Conservation (phyloP, 1,140 invertebrate species). For the Teleogryllus occipitalis region DNA sequence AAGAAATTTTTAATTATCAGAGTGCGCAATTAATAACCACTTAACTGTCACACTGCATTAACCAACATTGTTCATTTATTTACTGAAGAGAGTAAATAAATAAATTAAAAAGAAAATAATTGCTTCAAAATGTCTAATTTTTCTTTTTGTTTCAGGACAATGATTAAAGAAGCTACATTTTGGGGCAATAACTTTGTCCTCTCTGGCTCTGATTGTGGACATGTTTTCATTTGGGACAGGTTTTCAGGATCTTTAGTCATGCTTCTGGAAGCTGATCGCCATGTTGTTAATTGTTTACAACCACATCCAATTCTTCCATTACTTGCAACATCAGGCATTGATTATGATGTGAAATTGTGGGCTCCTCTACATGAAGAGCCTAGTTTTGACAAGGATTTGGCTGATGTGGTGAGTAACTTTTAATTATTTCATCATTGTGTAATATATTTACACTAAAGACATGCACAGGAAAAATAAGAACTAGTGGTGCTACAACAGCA, state of each 20-base stretch:
- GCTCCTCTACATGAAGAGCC: conserved; percentile 52
- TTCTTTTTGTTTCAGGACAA: conserved; percentile 47
- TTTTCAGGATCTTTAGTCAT: conserved; percentile 58
- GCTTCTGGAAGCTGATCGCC: conserved; percentile 72
- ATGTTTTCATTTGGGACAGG: conserved; percentile 63
- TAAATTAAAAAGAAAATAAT: background rate
- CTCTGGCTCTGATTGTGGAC: conserved; percentile 81
- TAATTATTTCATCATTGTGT: background rate
- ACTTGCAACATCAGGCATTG: conserved; percentile 80
- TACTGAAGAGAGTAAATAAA: no score
- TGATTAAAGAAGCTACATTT: conserved; percentile 86
- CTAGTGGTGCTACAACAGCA: no score
- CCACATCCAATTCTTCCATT: conserved; percentile 76
- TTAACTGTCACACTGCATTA: no score
- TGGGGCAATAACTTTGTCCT: conserved; percentile 78
- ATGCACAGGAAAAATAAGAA: no score
- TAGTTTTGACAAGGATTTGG: conserved; percentile 55
- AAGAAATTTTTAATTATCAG: no score
- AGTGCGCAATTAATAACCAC: no score
- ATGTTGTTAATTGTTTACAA: conserved; percentile 81
- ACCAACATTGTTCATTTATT: no score
- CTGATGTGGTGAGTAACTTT: conserved; percentile 56
- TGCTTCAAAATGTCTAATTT: background rate
- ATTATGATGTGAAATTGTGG: conserved; percentile 86
- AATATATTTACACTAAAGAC: no score